Evolutionary conservation across 2,888 invertebrate species (phyloP).

Genomic region (Tridacna crocea): DNA sequence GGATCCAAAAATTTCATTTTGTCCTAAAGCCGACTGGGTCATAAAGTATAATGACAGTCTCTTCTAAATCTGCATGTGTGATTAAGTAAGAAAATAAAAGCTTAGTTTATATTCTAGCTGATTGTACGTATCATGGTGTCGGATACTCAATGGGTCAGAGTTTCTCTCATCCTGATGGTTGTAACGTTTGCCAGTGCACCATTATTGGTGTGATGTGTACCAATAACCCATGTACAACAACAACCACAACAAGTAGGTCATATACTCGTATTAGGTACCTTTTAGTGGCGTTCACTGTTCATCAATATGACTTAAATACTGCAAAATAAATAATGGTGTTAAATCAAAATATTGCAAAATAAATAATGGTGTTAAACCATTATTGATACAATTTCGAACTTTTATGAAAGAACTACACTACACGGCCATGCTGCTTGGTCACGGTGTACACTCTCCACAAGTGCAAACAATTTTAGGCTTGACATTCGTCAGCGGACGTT

Average conservation of each 20-base stretch:
- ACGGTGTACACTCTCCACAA: no score
- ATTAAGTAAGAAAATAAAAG: no score
- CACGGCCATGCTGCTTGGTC: no score
- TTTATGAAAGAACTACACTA: no score
- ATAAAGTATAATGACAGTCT: no score
- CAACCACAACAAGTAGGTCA: constrained; percentile 33
- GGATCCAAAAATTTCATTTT: no score
- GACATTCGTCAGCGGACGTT: no score
- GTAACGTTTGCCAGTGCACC: constrained; percentile 45
- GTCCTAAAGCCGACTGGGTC: no score
- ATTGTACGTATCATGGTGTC: constrained; percentile 33
- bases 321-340: background rate
- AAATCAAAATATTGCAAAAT: background rate
- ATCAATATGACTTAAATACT: no score
- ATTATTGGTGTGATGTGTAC: constrained; percentile 44
- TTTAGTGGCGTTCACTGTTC: background rate
- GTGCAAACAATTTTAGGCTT: no score
- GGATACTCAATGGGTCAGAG: constrained; percentile 33
- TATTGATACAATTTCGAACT: background rate
- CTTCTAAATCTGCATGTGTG: no score
- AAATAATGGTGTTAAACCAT: background rate
- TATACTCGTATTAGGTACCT: background rate
- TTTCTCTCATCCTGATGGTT: constrained; percentile 34
- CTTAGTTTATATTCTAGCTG: constrained; percentile 11
- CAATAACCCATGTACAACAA: constrained; percentile 40